phyloP scores from a whole-genome alignment of 2,888 invertebrate genomes.

The Hydroisotoma schaefferi region DNA sequence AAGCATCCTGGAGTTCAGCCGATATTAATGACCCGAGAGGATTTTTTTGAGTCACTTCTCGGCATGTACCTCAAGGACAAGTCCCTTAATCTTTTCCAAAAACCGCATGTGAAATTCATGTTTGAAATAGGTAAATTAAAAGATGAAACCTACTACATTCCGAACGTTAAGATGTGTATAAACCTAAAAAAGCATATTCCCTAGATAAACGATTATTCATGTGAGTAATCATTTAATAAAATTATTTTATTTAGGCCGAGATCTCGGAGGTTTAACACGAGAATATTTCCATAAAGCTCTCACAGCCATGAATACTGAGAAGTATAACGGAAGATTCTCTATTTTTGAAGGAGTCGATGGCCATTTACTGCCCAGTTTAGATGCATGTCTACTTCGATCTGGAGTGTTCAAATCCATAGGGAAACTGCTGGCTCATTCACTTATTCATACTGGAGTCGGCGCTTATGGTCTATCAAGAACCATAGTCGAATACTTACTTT shows the following conservation, averaged over 20 bases:
- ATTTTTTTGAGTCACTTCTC: background rate
- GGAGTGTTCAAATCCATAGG: background rate
- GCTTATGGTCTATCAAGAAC: background rate
- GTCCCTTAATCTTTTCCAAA: background rate
- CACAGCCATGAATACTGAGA: background rate
- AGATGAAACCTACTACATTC: no score
- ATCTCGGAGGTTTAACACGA: background rate
- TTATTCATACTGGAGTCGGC: constrained; percentile 1
- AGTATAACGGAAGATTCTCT: background rate
- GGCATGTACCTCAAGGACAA: background rate
- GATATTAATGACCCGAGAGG: background rate
- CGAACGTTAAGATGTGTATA: no score
- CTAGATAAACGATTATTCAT: background rate
- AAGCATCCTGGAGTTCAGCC: background rate
- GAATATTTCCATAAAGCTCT: background rate
- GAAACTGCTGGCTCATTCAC: background rate
- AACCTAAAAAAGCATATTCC: background rate
- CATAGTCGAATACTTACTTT: background rate
- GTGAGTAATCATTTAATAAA: background rate
- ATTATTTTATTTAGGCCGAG: background rate
- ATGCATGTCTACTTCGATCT: background rate
- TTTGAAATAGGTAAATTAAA: background rate
- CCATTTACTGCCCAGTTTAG: background rate
- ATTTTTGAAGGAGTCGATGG: background rate
- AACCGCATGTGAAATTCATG: background rate